A percentile compares a stretch with the other conserved stretches of the same genome.
Conservation (phyloP, 2,113 vertebrate species). For the Microcebus jonahi region DNA sequence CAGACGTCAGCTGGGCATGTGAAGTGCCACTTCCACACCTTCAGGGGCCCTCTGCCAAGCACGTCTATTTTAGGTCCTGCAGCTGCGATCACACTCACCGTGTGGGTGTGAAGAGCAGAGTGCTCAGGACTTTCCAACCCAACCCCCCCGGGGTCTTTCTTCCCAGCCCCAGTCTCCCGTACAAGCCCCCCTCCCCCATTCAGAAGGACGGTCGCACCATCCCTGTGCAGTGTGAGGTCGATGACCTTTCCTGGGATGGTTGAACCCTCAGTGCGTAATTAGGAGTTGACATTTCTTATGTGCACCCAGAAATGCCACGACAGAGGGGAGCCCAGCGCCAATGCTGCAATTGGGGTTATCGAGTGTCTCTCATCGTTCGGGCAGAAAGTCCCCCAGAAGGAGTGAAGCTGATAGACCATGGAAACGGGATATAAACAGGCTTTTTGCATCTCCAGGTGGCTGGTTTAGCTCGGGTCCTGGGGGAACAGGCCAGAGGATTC, state of each 20-base stretch:
- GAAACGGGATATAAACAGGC: background rate
- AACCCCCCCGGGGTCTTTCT: background rate
- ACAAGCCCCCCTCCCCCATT: accelerated
- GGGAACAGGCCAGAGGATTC: no score
- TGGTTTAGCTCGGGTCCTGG: background rate
- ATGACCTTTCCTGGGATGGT: background rate
- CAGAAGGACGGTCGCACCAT: background rate
- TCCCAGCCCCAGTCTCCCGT: background rate
- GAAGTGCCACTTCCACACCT: constrained; percentile 18
- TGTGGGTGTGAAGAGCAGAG: constrained; percentile 21
- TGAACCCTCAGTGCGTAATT: background rate
- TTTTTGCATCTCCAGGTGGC: background rate
- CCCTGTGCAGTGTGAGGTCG: background rate
- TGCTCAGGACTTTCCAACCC: background rate
- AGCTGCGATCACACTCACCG: constrained; percentile 20
- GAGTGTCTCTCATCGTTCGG: background rate
- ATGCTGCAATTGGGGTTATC: background rate
- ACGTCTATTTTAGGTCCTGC: constrained; percentile 58
- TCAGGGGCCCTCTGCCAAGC: constrained; percentile 23
- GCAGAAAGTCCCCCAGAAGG: background rate
- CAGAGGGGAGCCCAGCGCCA: background rate
- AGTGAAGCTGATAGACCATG: background rate
- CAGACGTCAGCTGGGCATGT: background rate
- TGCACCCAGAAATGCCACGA: background rate
- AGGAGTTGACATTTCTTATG: background rate